phyloP scores from a whole-genome alignment of 2,797 vertebrate species.

The Hoplostethus atlanticus region DNA sequence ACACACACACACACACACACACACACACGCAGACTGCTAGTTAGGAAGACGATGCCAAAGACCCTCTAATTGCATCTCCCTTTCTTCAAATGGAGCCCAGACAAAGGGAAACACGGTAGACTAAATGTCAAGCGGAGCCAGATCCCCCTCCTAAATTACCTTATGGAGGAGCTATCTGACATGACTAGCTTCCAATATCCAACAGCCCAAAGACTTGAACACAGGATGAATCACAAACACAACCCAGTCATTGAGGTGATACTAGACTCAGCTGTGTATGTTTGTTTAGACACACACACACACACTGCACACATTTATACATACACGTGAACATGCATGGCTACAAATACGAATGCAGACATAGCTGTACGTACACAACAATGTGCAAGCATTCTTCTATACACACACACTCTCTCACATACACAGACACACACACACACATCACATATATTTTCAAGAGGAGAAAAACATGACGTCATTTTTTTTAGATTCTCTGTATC shows the following conservation, averaged over 20 bases:
- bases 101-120: constrained; percentile 58
- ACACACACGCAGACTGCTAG: constrained; percentile 35
- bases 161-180: constrained; percentile 63
- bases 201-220: constrained; percentile 50
- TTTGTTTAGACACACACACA: constrained; percentile 46
- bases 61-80: constrained; percentile 50
- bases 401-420: constrained; percentile 36
- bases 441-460: constrained; percentile 54
- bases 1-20: constrained; percentile 10
- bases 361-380: neutral
- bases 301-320: no score
- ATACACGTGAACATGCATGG: no score
- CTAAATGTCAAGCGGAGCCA: constrained; percentile 68
- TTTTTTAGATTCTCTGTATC: constrained; percentile 72
- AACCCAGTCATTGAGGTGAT: constrained; percentile 54
- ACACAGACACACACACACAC: constrained; percentile 41
- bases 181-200: constrained; percentile 61
- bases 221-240: constrained; percentile 61
- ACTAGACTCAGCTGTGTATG: constrained; percentile 63
- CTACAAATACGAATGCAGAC: neutral
- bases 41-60: constrained; percentile 52
- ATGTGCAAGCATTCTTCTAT: neutral
- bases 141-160: constrained; percentile 62
- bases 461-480: constrained; percentile 83
- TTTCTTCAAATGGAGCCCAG: constrained; percentile 52